These are phyloP conservation scores for Poecilobothrus nobilitatus DNA, from an alignment of 2,888 invertebrate species.

Conservation along the genomic window DNA sequence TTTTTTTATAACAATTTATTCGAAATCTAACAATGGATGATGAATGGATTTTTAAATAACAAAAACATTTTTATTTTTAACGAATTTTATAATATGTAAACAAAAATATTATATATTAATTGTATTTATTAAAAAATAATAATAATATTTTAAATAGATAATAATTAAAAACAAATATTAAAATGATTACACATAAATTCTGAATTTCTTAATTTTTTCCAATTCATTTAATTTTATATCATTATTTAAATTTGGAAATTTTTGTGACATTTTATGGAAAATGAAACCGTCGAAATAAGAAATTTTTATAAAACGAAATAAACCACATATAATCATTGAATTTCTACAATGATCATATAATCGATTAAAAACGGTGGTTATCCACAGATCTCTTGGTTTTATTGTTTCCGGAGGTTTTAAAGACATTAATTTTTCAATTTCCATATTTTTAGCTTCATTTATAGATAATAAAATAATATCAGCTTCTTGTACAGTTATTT, in stretches of 20 bases:
- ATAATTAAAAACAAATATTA: too few relatives aligned
- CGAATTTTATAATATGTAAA: too few relatives aligned
- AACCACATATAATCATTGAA: slow-evolving; percentile 16
- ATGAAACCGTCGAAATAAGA: slow-evolving; percentile 19
- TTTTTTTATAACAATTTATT: too few relatives aligned
- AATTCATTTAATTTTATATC: slow-evolving; percentile 5
- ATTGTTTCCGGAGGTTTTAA: slow-evolving; percentile 14
- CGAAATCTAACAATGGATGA: too few relatives aligned
- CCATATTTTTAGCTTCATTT: slow-evolving; percentile 9
- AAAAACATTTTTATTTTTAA: too few relatives aligned
- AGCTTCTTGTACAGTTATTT: slow-evolving; percentile 21
- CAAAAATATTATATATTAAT: too few relatives aligned
- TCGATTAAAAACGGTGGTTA: slow-evolving; percentile 17
- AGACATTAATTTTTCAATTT: slow-evolving; percentile 11
- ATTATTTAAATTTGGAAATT: slow-evolving; percentile 10
- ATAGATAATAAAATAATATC: slow-evolving; percentile 19
- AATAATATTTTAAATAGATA: too few relatives aligned
- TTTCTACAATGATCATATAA: slow-evolving; percentile 13
- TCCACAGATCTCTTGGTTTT: slow-evolving; percentile 18
- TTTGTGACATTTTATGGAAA: slow-evolving; percentile 21
- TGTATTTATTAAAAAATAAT: too few relatives aligned
- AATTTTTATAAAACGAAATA: slow-evolving; percentile 13
- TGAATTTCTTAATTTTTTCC: neutral
- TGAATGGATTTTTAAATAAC: too few relatives aligned
- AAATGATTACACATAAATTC: neutral